Evolutionary conservation across 2,113 vertebrate genomes (phyloP).

Genomic region (Steatornis caripensis): DNA sequence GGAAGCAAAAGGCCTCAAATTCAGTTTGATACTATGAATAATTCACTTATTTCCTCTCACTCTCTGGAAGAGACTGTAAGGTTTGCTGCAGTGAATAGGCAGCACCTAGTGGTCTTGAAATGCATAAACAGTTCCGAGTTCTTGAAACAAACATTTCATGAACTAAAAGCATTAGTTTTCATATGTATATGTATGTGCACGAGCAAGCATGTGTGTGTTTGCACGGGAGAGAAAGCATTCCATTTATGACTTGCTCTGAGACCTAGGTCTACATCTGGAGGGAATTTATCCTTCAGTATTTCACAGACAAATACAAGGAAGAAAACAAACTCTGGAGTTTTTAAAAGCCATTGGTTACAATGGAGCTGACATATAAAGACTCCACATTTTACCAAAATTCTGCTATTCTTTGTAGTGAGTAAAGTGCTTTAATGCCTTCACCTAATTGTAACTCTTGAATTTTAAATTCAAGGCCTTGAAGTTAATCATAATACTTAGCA

Average conservation of each 20-base stretch:
- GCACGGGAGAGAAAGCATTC: neutral
- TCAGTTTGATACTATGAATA: neutral
- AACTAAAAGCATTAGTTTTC: neutral
- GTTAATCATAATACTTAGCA: neutral
- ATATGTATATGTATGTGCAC: no score
- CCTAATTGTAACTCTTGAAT: neutral
- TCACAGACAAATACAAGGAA: neutral
- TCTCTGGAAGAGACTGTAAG: neutral
- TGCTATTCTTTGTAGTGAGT: neutral
- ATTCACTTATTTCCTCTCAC: neutral
- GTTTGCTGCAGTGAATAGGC: neutral
- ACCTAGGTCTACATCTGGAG: neutral
- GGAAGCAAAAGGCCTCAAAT: neutral
- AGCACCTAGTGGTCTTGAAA: constrained; percentile 45
- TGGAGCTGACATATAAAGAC: neutral
- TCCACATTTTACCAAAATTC: neutral
- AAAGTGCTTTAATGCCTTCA: neutral
- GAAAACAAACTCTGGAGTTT: neutral
- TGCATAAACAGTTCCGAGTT: neutral
- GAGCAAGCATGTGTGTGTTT: neutral
- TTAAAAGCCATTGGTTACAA: neutral
- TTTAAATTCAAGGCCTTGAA: neutral
- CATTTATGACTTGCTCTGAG: neutral
- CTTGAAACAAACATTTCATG: neutral
- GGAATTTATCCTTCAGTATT: neutral